Conservation (phyloP, 2,113 vertebrate species). For the Delphinus delphis region DNA sequence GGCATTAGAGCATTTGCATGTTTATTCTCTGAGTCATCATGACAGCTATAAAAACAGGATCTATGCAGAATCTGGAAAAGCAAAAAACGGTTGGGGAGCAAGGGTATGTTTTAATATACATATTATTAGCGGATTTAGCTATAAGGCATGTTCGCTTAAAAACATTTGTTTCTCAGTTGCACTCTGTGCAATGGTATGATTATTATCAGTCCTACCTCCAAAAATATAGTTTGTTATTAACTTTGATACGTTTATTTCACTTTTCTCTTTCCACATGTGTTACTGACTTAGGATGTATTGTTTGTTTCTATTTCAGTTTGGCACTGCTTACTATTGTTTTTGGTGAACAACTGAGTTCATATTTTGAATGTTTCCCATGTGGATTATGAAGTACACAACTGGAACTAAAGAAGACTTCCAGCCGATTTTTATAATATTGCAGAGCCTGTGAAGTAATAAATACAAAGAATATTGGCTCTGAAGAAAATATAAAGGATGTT, state of each 20-base stretch:
- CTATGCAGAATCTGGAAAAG: slow-evolving; percentile 42
- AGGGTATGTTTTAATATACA: slow-evolving; percentile 42
- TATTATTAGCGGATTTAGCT: slow-evolving; percentile 41
- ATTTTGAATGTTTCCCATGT: slow-evolving; percentile 50
- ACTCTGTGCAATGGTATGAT: slow-evolving; percentile 29
- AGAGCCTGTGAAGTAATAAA: background rate
- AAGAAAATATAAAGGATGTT: background rate
- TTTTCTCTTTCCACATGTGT: slow-evolving; percentile 56
- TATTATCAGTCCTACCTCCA: slow-evolving; percentile 56
- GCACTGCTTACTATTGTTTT: slow-evolving; percentile 37
- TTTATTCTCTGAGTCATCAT: slow-evolving; percentile 54
- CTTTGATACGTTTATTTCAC: slow-evolving; percentile 61
- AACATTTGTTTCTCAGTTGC: slow-evolving; percentile 71
- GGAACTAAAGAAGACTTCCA: slow-evolving; percentile 11
- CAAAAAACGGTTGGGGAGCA: slow-evolving; percentile 35
- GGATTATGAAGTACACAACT: background rate
- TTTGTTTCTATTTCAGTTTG: slow-evolving; percentile 67
- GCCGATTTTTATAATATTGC: background rate
- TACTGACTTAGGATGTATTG: slow-evolving; percentile 36
- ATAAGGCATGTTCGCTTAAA: background rate
- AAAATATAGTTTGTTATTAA: slow-evolving; percentile 64
- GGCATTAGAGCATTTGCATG: slow-evolving; percentile 23
- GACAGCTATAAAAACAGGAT: slow-evolving; percentile 51
- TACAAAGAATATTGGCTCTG: background rate
- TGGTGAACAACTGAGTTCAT: slow-evolving; percentile 52